Base-by-base conservation (phyloP, 2,113 vertebrate genomes). In the Dipodomys ordii region DNA sequence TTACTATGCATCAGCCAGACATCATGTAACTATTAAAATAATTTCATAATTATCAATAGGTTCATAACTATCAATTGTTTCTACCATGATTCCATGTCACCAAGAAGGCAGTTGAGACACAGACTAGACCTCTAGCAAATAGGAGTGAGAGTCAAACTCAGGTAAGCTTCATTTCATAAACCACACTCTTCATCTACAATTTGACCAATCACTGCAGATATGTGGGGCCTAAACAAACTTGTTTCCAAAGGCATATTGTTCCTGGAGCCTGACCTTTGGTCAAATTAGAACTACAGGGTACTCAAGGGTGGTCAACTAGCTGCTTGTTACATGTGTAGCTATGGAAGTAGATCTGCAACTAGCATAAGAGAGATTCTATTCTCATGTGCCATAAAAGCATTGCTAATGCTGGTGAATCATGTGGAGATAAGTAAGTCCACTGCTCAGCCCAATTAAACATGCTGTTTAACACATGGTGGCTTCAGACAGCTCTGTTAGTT, bases 401-500 rank as follows among this genome's bases (percentile, higher is more conserved):
- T 76, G 57, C 62, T 39, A 68, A 83, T 19, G 39, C 74, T 20
- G 53, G 35, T 23, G 85, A 68, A 88, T 83, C 80, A 83, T 0
- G 19, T 71, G 80, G 32, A 79, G 49, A 49, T 76, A 87, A 80
- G 49, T 28, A 30, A 90, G 35, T 74, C 44, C 7, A 12, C 27
- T 10, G 27, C 65, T 76, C 39, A 20, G 82, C 82, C 73, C 91
- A 86, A 78, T 88, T 88, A 85, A 91, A 92, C 74, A 30, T 2
- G 78, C 90, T 82, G 44, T 67, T 88, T 60, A 90, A 83, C 83
- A 85, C 22, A 22, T 1, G 1, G 35, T 49, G 65, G 74, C 78
- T 93, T 71, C 90, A 65, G 60, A 91, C 2, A 92, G 82, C 53
- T 87, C 78, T 46, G 1, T 92, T 53, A 89, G 65, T 84, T 78